phyloP scores from a whole-genome alignment of 1,140 invertebrate genomes.

The Lerema accius region DNA sequence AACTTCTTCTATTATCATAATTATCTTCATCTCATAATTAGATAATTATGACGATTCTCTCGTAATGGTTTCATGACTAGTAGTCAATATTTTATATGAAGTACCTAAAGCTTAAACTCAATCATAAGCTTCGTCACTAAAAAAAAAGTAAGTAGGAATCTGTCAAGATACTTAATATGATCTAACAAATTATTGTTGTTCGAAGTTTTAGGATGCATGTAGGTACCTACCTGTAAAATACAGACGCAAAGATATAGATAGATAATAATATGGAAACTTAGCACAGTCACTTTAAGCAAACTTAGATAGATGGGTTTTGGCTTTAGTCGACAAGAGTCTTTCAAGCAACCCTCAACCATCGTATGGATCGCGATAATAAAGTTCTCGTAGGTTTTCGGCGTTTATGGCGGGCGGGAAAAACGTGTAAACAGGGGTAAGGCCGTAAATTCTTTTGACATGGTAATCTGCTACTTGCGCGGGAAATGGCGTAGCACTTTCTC shows the following conservation, averaged over 20 bases:
- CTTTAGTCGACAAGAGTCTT: slow-evolving; percentile 38
- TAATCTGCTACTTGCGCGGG: slow-evolving; percentile 59
- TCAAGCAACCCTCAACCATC: slow-evolving; percentile 40
- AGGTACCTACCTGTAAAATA: background rate
- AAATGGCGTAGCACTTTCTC: slow-evolving; percentile 37
- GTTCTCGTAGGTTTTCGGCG: slow-evolving; percentile 60
- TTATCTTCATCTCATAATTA: too few relatives aligned
- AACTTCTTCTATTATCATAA: too few relatives aligned
- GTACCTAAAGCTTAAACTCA: too few relatives aligned
- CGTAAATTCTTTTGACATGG: slow-evolving; percentile 76
- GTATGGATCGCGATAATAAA: slow-evolving; percentile 64
- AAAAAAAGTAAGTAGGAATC: too few relatives aligned
- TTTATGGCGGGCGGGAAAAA: slow-evolving; percentile 59
- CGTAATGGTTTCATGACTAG: too few relatives aligned
- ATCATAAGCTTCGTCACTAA: too few relatives aligned
- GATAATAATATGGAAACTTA: background rate
- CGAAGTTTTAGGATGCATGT: too few relatives aligned
- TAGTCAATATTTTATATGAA: too few relatives aligned
- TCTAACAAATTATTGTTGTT: too few relatives aligned
- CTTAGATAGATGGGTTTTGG: slow-evolving; percentile 14
- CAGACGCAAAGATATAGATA: background rate
- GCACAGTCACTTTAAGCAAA: slow-evolving; percentile 10
- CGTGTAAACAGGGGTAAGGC: slow-evolving; percentile 62
- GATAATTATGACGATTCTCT: too few relatives aligned
- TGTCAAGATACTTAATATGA: too few relatives aligned